Percentiles rank a stretch among this genome's conserved stretches.
Evolutionary conservation across 2,113 vertebrate genomes (phyloP).

Genomic region (Arenaria interpres): DNA sequence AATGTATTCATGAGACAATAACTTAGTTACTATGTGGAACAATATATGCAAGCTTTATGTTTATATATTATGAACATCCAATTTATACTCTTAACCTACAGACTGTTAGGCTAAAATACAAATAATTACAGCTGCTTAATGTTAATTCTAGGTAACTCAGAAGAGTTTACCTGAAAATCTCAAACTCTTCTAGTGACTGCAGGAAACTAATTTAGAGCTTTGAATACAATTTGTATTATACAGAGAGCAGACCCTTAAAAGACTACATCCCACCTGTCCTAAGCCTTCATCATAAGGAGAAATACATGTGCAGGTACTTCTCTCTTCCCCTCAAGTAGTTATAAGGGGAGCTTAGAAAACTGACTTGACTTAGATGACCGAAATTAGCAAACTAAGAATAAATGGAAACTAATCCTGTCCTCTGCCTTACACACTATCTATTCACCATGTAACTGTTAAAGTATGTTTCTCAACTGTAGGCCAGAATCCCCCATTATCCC

Average conservation of each 20-base stretch:
- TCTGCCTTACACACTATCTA: not conserved
- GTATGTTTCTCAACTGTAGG: not conserved
- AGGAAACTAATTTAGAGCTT: not conserved
- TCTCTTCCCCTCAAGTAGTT: not conserved
- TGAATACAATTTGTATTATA: not conserved
- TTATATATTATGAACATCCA: not conserved
- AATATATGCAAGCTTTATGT: not conserved
- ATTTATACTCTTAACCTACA: not conserved
- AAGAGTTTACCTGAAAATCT: not conserved
- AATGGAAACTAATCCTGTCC: not conserved
- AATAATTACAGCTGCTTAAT: not conserved
- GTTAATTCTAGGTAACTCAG: not conserved
- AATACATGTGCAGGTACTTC: not conserved
- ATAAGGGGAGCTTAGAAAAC: not conserved
- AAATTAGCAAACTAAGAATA: not conserved
- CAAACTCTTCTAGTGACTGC: not conserved
- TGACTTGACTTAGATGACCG: not conserved
- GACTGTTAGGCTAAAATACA: not conserved
- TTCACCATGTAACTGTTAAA: not conserved
- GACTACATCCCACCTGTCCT: not conserved
- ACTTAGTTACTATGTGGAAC: not conserved
- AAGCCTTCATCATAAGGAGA: not conserved
- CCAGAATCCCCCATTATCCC: not conserved
- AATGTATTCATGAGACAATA: not conserved
- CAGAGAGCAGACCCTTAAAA: not conserved